Conservation (phyloP, 2,888 invertebrate species). For the Troilus luridus region DNA sequence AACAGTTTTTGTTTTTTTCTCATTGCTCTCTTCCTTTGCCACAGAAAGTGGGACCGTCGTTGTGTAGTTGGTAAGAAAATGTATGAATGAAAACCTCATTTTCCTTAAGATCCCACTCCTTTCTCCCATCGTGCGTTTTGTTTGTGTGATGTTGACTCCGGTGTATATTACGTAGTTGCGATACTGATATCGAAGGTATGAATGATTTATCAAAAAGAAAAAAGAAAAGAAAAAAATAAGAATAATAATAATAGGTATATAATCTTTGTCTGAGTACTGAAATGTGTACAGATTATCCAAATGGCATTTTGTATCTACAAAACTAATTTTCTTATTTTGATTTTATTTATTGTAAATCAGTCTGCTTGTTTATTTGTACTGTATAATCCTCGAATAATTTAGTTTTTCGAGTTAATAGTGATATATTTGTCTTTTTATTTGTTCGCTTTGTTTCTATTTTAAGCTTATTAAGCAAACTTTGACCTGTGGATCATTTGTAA, state of each 20-base stretch:
- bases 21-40: slow-evolving; percentile 55
- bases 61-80: slow-evolving; percentile 52
- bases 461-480: slow-evolving; percentile 51
- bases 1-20: slow-evolving; percentile 9
- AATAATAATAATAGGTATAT: slow-evolving; percentile 34
- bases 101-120: background rate
- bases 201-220: slow-evolving; percentile 24
- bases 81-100: slow-evolving; percentile 29
- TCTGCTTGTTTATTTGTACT: slow-evolving; percentile 52
- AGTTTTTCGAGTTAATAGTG: slow-evolving; percentile 52
- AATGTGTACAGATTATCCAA: slow-evolving; percentile 54
- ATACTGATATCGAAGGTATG: slow-evolving; percentile 21
- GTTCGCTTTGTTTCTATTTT: slow-evolving; percentile 44
- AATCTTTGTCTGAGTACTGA: slow-evolving; percentile 31
- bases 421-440: slow-evolving; percentile 58
- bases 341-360: slow-evolving; percentile 56
- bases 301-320: slow-evolving; percentile 55
- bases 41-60: slow-evolving; percentile 54
- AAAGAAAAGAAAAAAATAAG: background rate
- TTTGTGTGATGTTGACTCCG: slow-evolving; percentile 43
- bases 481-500: slow-evolving; percentile 54
- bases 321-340: slow-evolving; percentile 25
- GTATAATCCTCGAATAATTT: slow-evolving; percentile 54
- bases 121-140: slow-evolving; percentile 44
- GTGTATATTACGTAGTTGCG: slow-evolving; percentile 56